Conservation (phyloP, 2,797 vertebrate species). For the Anableps anableps region DNA sequence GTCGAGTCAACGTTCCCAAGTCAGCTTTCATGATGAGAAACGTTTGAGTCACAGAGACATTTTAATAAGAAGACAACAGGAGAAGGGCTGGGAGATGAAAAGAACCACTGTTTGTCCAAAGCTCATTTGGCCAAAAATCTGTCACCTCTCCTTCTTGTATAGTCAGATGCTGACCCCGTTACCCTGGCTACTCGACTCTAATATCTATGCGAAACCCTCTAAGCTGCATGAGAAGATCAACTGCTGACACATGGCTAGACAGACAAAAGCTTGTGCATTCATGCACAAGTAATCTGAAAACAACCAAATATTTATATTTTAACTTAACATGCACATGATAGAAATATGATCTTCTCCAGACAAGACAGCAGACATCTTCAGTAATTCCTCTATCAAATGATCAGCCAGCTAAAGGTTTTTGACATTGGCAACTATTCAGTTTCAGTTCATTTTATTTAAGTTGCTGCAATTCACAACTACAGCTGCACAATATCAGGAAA, state of each 20-base stretch:
- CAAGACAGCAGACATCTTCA: conserved; percentile 30
- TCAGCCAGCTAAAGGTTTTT: conserved; percentile 14
- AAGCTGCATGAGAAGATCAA: conserved; percentile 49
- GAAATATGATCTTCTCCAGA: neutral
- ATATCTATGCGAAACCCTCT: conserved; percentile 60
- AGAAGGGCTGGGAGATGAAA: conserved; percentile 46
- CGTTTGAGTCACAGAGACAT: conserved; percentile 30
- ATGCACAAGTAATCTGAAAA: neutral
- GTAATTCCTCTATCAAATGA: conserved; percentile 62
- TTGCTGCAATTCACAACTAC: neutral
- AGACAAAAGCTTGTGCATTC: conserved; percentile 1
- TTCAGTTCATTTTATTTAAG: neutral
- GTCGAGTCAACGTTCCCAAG: conserved; percentile 13
- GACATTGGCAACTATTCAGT: neutral
- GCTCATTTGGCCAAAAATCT: conserved; percentile 60
- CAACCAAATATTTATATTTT: conserved; percentile 1
- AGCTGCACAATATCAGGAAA: neutral
- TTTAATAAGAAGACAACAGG: conserved; percentile 48
- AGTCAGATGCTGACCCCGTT: conserved; percentile 59
- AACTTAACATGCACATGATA: neutral
- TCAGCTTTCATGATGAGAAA: conserved; percentile 21
- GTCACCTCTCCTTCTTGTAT: conserved; percentile 56
- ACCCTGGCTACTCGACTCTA: conserved; percentile 60
- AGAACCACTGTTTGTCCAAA: conserved; percentile 42
- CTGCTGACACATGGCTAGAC: conserved; percentile 10